Conservation (phyloP, 2,797 vertebrate genomes). For the Florisuga fusca region DNA sequence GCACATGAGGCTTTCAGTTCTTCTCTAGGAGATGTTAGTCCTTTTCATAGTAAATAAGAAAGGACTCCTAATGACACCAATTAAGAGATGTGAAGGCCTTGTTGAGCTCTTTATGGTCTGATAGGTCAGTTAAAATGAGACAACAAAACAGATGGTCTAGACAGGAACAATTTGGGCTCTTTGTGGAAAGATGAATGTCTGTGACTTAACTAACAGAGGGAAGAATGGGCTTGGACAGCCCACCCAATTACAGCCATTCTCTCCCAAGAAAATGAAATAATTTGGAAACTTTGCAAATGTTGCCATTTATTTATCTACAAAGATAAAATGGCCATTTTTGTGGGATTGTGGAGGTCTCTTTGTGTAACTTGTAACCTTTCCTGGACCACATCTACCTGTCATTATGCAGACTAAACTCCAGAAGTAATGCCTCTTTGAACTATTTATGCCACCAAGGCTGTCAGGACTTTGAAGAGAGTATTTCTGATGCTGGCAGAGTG, state of each 20-base stretch:
- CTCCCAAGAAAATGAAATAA: not conserved
- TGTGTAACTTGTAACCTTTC: not conserved
- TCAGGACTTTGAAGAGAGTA: not conserved
- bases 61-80: slow-evolving; percentile 43
- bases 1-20: not conserved
- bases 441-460: not conserved
- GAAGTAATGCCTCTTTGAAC: not conserved
- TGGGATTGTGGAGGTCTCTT: accelerated
- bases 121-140: slow-evolving; percentile 52
- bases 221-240: slow-evolving; percentile 4
- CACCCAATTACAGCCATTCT: slow-evolving; percentile 4
- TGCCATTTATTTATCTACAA: not conserved
- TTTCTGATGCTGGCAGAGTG: not conserved
- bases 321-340: not conserved
- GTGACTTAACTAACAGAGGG: not conserved
- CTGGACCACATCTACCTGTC: not conserved
- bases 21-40: not conserved
- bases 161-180: slow-evolving; percentile 23
- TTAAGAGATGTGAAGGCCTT: slow-evolving; percentile 29
- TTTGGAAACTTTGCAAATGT: not conserved
- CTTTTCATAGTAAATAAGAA: slow-evolving; percentile 6
- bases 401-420: not conserved
- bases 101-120: not conserved
- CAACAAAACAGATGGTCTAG: not conserved
- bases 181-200: slow-evolving; percentile 22